Conservation (phyloP, 2,113 vertebrate species). For the Coregonus clupeaformis region DNA sequence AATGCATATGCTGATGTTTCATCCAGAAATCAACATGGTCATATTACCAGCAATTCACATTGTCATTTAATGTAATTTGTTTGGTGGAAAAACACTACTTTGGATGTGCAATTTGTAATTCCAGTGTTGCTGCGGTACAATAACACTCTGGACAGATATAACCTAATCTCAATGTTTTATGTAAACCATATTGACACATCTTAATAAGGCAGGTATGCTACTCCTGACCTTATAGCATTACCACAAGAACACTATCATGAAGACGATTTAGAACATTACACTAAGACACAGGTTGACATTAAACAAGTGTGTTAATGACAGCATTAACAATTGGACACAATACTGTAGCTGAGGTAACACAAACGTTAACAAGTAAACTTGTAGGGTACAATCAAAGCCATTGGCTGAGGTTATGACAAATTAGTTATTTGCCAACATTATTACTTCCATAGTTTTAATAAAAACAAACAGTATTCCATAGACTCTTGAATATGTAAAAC, state of each 20-base stretch:
- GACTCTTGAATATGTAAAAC: background rate
- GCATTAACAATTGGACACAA: background rate
- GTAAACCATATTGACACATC: background rate
- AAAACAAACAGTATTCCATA: background rate
- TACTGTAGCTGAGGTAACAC: background rate
- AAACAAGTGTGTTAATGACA: background rate
- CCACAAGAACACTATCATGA: background rate
- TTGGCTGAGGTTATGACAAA: background rate
- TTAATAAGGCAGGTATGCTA: background rate
- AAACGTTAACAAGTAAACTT: background rate
- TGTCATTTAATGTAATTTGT: background rate
- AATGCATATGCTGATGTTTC: background rate
- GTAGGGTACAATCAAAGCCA: background rate
- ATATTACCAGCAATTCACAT: background rate
- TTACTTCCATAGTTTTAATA: no score
- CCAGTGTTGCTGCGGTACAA: no score
- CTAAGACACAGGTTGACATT: background rate
- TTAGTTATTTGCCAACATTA: background rate
- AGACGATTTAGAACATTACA: background rate
- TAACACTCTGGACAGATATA: no score
- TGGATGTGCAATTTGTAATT: no score
- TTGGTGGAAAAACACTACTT: no score
- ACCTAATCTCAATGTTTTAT: no score
- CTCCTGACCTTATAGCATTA: background rate
- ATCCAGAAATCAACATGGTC: background rate